Base-by-base conservation (phyloP, 2,888 invertebrate species). In the Campaea margaritaria region DNA sequence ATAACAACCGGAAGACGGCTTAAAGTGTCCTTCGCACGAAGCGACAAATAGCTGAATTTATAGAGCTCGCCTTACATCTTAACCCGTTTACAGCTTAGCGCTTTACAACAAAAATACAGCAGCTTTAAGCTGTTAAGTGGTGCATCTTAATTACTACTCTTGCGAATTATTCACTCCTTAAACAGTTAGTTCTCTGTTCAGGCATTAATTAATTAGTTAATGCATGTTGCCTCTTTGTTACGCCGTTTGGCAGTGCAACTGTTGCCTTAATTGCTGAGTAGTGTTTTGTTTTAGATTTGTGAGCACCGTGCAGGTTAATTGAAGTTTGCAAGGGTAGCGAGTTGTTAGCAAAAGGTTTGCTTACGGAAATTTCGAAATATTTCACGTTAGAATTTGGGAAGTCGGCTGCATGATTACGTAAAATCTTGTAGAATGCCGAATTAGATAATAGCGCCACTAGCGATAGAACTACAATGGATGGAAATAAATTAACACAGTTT, bases 191-290 rank as follows among this genome's bases (percentile, higher is more conserved):
- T 59, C 53, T 47, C 56, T 60, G 60, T 65, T 57, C 14, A 57
- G 59, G 60, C 58, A 49, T 59, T 63, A 62, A 63, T 65, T 68
- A 65, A 68, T 68, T 65, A 65, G 63, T 27, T 62, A 65, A 64
- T 64, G 63, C 58, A 63, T 68, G 65, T 65, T 65, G 59, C 31
- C 46, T 42, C 55, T 51, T 51, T 47, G 50, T 44, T 51, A 42
- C 53, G 41, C 39, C 28, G 53, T 59, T 59, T 41, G 59, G 54
- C 41, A 41, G 13, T 39, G 43, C 55, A 61, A 47, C 38, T 47
- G 55, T 44, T 54, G 47, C 41, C 54, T 49, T 59, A 41, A 54
- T 59, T 59, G 45, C 45, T 31, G 10, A 45, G 44, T 27, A 12
- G 43, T 31, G 48, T 52, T 39, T 54, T 36, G 48, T 49, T 39